These are phyloP conservation scores for Herpetotheres cachinnans DNA, from an alignment of 2,113 vertebrate species.

Conservation along the genomic window DNA sequence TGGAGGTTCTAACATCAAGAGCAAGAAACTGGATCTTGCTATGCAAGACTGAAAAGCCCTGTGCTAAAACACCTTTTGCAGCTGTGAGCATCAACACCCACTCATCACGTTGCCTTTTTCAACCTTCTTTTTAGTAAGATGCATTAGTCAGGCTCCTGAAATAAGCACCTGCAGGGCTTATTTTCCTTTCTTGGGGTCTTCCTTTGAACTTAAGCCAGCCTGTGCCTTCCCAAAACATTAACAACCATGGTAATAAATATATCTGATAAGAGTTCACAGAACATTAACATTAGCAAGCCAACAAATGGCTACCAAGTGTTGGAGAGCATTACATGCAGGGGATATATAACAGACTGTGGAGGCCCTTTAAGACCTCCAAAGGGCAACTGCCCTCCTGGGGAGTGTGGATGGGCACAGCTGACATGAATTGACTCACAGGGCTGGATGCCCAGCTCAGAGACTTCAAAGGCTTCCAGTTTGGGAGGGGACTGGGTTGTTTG, in stretches of 20 bases:
- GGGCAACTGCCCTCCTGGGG: not conserved
- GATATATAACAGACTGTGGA: accelerated
- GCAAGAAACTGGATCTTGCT: not conserved
- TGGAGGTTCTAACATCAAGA: not conserved
- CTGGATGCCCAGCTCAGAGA: not conserved
- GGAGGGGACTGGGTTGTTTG: not conserved
- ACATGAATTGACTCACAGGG: not conserved
- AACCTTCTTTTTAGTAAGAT: not conserved
- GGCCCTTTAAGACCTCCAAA: not conserved
- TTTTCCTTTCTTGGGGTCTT: not conserved
- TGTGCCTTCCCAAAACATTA: conserved; percentile 14
- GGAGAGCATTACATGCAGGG: not conserved
- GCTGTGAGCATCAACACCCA: conserved; percentile 15
- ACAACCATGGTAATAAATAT: conserved; percentile 10
- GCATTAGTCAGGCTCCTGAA: conserved; percentile 18
- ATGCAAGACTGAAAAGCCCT: not conserved
- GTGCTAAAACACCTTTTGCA: not conserved
- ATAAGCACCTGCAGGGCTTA: not conserved
- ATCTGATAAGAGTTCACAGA: conserved; percentile 31
- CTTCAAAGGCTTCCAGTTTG: not conserved
- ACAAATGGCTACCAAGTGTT: not conserved
- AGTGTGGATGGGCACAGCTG: not conserved
- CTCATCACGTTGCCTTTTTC: not conserved
- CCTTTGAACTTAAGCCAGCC: conserved; percentile 36
- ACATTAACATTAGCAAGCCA: not conserved